Evolutionary conservation across 2,888 invertebrate species (phyloP), one percentile per base, ranked within the genome.

Genomic region (Megaustenia siamemsis): DNA sequence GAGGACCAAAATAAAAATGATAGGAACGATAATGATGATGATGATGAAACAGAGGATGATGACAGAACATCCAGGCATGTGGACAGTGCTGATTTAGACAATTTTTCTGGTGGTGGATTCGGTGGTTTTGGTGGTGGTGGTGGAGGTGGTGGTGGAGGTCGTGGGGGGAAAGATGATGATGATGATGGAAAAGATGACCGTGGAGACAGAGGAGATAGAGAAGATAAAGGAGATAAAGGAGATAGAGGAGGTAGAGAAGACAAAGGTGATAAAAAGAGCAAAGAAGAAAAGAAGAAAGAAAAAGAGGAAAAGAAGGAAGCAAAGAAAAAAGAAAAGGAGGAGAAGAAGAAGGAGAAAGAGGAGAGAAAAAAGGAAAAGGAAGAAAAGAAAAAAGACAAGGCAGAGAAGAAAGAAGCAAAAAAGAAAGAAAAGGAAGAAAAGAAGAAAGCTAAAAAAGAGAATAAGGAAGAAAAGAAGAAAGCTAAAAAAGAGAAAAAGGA

Each of bases 401-500:
- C 66, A 56, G 15, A 10, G 15, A 71, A 38, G 68, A 45, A 60
- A 68, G 40, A 75, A 24, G 24, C 18, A 18, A 40, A 35, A 21
- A 38, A 32, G 21, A 35, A 35, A 15, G 12, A 69, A 24, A 40
- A 38, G 8, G 21, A 40, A 40, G 24, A 69, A 24, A 21, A 69
- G 40, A 21, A 56, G 5, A 21, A 15, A 21, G n/a, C 21, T 24
- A 56, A 56, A 21, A n/a, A 56, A 0, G n/a, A 56, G 56, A 56
- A 56, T 24, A 21, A 38, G 32, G 35, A 66, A 2, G 21, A 66
- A 21, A n/a, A n/a, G n/a, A n/a, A n/a, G n/a, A n/a, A n/a, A n/a
- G n/a, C n/a, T 24, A 71, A 56, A 28, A 73, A 38, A 75, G 40
- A 63, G 43, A 63, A 45, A 79, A 45, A 35, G 63, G 63, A 28